These are phyloP conservation scores for Hippoglossus stenolepis DNA, from an alignment of 2,113 vertebrate species.

Conservation along the genomic window DNA sequence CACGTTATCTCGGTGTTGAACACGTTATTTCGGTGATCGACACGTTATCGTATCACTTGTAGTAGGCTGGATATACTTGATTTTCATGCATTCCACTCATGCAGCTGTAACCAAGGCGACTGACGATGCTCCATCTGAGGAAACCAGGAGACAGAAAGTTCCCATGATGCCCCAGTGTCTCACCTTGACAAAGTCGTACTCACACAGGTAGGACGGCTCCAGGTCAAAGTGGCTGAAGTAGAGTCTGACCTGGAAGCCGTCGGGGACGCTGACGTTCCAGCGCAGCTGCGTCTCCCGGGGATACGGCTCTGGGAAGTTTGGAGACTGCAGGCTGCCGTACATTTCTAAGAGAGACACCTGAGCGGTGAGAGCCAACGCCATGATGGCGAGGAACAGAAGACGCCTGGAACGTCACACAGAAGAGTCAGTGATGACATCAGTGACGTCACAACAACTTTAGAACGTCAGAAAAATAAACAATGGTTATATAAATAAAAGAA, in stretches of 20 bases:
- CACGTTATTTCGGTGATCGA: too few species aligned
- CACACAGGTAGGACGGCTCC: conserved; percentile 96
- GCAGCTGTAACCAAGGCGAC: not conserved
- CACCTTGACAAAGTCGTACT: conserved; percentile 97
- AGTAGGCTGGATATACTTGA: too few species aligned
- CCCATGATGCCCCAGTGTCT: conserved; percentile 53
- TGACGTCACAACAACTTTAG: not conserved
- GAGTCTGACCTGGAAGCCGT: conserved; percentile 88
- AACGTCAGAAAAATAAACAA: not conserved
- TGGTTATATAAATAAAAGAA: too few species aligned
- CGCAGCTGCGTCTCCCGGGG: conserved; percentile 85
- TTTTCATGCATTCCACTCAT: too few species aligned
- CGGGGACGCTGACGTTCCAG: conserved; percentile 91
- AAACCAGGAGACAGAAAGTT: not conserved
- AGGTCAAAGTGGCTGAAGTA: conserved; percentile 97
- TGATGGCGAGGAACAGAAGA: not conserved
- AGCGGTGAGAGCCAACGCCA: rapidly evolving
- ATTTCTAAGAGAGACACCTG: conserved; percentile 80
- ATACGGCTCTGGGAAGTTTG: conserved; percentile 92
- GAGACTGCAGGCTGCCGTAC: conserved; percentile 91
- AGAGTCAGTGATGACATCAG: not conserved
- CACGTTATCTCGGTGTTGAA: too few species aligned
- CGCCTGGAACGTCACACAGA: not conserved
- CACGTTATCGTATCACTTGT: too few species aligned
- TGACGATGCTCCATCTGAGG: not conserved